Evolutionary conservation across 2,797 vertebrate genomes (phyloP).

Genomic region (Euphonia xanthogaster): DNA sequence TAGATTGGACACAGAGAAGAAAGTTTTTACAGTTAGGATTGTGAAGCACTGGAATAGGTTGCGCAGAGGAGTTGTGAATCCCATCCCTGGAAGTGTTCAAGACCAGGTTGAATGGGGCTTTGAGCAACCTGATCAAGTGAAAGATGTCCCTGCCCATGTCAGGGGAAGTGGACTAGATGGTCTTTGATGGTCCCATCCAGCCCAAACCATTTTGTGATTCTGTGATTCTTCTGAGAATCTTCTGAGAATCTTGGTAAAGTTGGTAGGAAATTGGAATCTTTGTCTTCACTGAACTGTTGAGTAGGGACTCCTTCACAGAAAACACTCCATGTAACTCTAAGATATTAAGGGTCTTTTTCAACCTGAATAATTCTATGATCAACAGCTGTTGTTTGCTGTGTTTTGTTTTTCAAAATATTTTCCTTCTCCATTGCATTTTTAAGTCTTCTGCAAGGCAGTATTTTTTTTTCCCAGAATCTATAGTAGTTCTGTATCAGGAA

Average conservation of each 20-base stretch:
- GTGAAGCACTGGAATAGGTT: not conserved
- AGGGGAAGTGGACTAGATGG: not conserved
- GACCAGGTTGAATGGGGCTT: not conserved
- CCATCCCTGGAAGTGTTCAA: not conserved
- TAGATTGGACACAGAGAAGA: not conserved
- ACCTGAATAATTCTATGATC: not conserved
- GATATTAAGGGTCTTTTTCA: not conserved
- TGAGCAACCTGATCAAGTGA: not conserved
- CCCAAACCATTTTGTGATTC: not conserved
- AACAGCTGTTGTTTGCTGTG: not conserved
- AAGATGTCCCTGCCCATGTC: not conserved
- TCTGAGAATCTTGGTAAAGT: not conserved
- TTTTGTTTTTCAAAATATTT: not conserved
- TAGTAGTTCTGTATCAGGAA: not conserved
- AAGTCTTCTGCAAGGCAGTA: not conserved
- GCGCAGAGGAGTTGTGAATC: not conserved
- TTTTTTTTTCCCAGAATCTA: not conserved
- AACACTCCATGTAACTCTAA: not conserved
- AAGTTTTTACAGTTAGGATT: rapidly evolving
- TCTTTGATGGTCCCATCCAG: not conserved
- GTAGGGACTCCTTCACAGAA: not conserved
- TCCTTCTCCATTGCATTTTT: not conserved
- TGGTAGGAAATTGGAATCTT: not conserved
- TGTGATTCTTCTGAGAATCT: not conserved
- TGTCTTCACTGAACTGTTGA: not conserved